Evolutionary conservation across 2,113 vertebrate species (phyloP), one percentile per base, ranked within the genome.

Genomic region (Hassar affinis): DNA sequence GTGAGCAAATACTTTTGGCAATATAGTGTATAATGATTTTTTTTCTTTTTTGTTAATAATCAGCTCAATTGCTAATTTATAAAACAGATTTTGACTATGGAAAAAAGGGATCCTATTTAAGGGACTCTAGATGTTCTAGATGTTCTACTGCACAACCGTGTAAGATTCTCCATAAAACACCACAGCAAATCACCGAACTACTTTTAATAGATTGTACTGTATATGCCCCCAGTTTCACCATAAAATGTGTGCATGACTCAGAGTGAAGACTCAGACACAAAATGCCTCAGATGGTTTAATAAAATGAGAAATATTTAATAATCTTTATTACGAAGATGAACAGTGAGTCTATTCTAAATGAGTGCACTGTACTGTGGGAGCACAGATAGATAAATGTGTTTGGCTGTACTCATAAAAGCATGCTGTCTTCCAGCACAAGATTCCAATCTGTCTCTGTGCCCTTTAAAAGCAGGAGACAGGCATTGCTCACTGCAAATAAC

Each of bases 401-500:
- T 81, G 62, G 84, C 74, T 68, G 47, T 82, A 56, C 78, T 87
- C 84, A 85, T 87, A 87, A 87, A 87, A 83, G 75, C 76, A 71
- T 1, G 57, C 84, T 71, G 71, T 57, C 79, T 68, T 82, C 71
- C 57, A 71, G 0, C 22, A 56, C 51, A 57, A 75, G 78, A 83
- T 78, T 61, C 62, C 76, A 59, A 83, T 80, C 62, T 8, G 49
- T 85, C 80, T 87, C 71, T 10, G 27, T 79, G 68, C 62, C 71
- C 83, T 77, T 80, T 76, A 74, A 47, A 78, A 78, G 80, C 78
- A 83, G 84, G 77, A 83, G 84, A 83, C 30, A n/a, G 77, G 56
- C 84, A 87, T 87, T 64, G 59, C 62, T 85, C 84, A 87, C 33
- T 47, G 74, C 78, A 87, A 87, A 81, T 85, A 81, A 84, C 86